Evolutionary conservation across 2,888 invertebrate species (phyloP).

Genomic region (Margaritifera margaritifera): DNA sequence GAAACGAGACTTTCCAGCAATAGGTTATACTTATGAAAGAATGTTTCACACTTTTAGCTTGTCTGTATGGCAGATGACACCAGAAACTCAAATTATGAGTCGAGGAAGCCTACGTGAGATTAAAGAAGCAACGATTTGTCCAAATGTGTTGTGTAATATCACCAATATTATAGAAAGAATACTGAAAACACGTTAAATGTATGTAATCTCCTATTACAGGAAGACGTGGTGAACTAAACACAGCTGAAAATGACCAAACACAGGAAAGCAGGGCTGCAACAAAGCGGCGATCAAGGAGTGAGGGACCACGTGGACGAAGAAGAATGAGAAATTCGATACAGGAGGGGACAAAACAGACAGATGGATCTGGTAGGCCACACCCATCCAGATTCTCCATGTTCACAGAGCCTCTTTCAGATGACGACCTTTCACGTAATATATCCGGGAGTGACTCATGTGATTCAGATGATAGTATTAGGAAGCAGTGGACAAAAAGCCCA

Average conservation of each 20-base stretch:
- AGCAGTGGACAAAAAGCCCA: conserved; percentile 63
- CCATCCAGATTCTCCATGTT: conserved; percentile 36
- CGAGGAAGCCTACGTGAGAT: too few relatives aligned
- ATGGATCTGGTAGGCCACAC: conserved; percentile 8
- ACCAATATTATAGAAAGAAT: too few relatives aligned
- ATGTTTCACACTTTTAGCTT: too few relatives aligned
- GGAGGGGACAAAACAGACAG: conserved; percentile 33
- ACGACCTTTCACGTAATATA: conserved; percentile 36
- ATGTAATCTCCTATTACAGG: background rate
- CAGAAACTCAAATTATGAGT: too few relatives aligned
- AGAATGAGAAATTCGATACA: conserved; percentile 44
- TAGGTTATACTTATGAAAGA: too few relatives aligned
- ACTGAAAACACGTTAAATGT: too few relatives aligned
- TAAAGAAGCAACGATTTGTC: too few relatives aligned
- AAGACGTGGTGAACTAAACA: conserved; percentile 11
- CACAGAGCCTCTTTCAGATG: conserved; percentile 45
- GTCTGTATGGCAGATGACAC: too few relatives aligned
- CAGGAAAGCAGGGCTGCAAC: conserved; percentile 30
- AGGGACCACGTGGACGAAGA: conserved; percentile 52
- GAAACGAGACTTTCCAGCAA: too few relatives aligned
- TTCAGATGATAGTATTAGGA: conserved; percentile 49
- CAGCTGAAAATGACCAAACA: conserved; percentile 17
- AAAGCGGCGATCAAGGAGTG: conserved; percentile 60
- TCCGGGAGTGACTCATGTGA: conserved; percentile 53
- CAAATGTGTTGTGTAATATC: too few relatives aligned